Conservation (phyloP, 1,140 invertebrate species). For the Aleiodes sp. region DNA sequence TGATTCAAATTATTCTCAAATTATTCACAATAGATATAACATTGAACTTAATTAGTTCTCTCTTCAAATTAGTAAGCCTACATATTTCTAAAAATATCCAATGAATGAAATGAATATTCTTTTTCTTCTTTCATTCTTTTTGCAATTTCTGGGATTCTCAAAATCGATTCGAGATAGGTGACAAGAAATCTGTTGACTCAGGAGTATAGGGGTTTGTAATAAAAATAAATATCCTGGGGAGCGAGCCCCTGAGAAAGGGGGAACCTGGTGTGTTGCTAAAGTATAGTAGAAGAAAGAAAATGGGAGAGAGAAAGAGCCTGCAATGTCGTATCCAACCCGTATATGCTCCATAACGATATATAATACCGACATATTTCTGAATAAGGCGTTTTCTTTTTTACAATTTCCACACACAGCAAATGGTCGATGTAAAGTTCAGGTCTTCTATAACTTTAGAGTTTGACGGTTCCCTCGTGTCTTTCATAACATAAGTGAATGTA, state of each 20-base stretch:
- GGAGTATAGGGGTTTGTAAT: constrained; percentile 48
- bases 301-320: constrained; percentile 31
- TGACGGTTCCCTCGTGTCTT: neutral
- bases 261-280: constrained; percentile 35
- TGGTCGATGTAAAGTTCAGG: constrained; percentile 39
- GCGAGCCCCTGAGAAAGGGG: neutral
- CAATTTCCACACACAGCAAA: constrained; percentile 43
- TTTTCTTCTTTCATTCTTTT: neutral
- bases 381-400: constrained; percentile 47
- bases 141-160: neutral
- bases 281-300: constrained; percentile 38
- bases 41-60: too few relatives aligned
- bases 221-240: constrained; percentile 54
- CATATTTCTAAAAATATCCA: too few relatives aligned
- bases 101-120: too few relatives aligned
- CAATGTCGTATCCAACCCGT: constrained; percentile 43
- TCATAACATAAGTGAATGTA: too few relatives aligned
- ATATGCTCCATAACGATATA: constrained; percentile 51
- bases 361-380: constrained; percentile 53
- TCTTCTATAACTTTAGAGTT: constrained; percentile 7
- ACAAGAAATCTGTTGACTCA: constrained; percentile 56
- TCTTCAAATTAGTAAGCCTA: too few relatives aligned
- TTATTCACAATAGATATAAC: too few relatives aligned
- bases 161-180: constrained; percentile 45
- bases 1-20: too few relatives aligned